A percentile compares a stretch with the other conserved stretches of the same genome.
Conservation (phyloP, 1,140 invertebrate species). For the Papilio polytes region DNA sequence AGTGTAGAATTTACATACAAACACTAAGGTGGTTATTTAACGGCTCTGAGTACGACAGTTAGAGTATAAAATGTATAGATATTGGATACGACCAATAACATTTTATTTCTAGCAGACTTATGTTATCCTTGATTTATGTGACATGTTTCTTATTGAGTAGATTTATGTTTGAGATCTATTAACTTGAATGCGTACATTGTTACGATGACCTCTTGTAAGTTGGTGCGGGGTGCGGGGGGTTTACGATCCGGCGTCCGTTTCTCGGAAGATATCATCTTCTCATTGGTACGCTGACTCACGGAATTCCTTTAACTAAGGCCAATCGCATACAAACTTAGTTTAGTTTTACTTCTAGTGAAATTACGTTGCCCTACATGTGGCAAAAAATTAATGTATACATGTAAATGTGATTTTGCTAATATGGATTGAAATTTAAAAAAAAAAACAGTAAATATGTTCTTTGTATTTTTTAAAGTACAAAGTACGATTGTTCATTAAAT, state of each 20-base stretch:
- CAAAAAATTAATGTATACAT: not conserved
- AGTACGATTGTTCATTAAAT: too few species aligned
- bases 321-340: not conserved
- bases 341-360: not conserved
- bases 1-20: too few species aligned
- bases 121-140: constrained; percentile 5
- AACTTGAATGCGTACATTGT: not conserved
- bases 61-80: not conserved
- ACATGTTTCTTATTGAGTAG: constrained; percentile 20
- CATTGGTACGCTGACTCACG: constrained; percentile 21
- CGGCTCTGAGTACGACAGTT: not conserved
- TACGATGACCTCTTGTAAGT: constrained; percentile 13
- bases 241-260: constrained; percentile 31
- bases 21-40: not conserved
- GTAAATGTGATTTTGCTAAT: too few species aligned
- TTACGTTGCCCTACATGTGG: not conserved
- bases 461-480: too few species aligned
- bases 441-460: not conserved
- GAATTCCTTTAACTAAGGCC: constrained; percentile 30
- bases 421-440: too few species aligned
- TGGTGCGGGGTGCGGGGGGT: not conserved
- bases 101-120: not conserved
- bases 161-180: constrained; percentile 17
- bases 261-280: constrained; percentile 17
- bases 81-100: not conserved